Evolutionary conservation across 2,888 invertebrate species (phyloP).

Genomic region (Coronaproctus castanopsis): DNA sequence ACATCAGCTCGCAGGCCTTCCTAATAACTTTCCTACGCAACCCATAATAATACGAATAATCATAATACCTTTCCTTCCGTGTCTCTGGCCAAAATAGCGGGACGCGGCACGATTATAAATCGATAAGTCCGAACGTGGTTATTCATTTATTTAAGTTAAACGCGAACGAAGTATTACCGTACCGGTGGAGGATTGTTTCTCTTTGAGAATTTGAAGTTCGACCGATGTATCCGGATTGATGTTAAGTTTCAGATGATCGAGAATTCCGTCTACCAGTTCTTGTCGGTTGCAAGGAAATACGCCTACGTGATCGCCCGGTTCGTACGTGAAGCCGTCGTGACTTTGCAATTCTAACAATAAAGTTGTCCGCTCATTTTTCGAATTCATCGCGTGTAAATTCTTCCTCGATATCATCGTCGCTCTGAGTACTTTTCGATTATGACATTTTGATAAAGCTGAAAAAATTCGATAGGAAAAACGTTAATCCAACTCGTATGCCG

Average conservation of each 20-base stretch:
- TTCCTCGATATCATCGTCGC: conserved; percentile 30
- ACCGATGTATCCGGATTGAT: conserved; percentile 43
- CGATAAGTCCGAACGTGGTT: too few species aligned
- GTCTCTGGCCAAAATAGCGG: too few species aligned
- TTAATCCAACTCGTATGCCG: too few species aligned
- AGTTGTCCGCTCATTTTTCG: conserved; percentile 21
- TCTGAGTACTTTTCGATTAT: conserved; percentile 42
- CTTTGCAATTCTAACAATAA: conserved; percentile 19
- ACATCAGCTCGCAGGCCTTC: too few species aligned
- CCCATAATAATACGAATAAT: too few species aligned
- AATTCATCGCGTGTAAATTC: conserved; percentile 27
- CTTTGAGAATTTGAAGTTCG: conserved; percentile 62
- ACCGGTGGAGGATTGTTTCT: conserved; percentile 72
- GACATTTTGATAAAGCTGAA: conserved; percentile 28
- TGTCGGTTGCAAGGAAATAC: conserved; percentile 65
- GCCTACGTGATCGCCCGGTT: conserved; percentile 84
- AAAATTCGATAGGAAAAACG: conserved; percentile 3
- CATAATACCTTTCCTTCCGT: too few species aligned
- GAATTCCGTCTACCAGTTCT: conserved; percentile 56
- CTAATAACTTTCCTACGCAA: too few species aligned
- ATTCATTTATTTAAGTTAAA: too few species aligned
- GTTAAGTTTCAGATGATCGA: conserved; percentile 38
- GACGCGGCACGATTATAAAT: too few species aligned
- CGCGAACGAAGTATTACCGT: too few species aligned
- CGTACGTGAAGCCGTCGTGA: conserved; percentile 39